Percentiles rank a stretch among this genome's conserved stretches.
Evolutionary conservation across 2,888 invertebrate genomes (phyloP).

Genomic region (Pedicia rivosa): DNA sequence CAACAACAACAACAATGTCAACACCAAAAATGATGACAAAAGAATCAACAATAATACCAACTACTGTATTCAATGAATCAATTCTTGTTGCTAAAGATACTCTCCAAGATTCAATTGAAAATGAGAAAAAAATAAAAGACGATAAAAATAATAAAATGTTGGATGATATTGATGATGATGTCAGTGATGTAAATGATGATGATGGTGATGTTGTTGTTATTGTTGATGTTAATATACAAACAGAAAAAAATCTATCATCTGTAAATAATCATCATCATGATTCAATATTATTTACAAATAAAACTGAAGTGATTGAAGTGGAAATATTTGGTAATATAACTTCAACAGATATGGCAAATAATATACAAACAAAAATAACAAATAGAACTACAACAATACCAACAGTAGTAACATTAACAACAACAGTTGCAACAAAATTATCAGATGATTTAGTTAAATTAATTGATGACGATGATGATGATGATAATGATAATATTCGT

Average conservation of each 20-base stretch:
- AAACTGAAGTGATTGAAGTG: constrained; percentile 2
- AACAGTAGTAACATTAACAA: neutral
- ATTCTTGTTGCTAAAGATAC: too few species aligned
- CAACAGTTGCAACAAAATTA: neutral
- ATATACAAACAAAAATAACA: neutral
- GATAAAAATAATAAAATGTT: too few species aligned
- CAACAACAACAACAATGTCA: too few species aligned
- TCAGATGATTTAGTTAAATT: constrained; percentile 1
- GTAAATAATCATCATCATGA: neutral
- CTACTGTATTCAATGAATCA: too few species aligned
- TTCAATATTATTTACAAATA: neutral
- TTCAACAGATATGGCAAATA: neutral
- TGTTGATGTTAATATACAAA: neutral
- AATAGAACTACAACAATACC: neutral
- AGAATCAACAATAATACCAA: too few species aligned
- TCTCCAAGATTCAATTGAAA: too few species aligned
- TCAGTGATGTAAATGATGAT: neutral
- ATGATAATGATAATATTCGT: too few species aligned
- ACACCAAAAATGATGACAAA: too few species aligned
- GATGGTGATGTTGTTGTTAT: neutral
- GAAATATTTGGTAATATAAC: constrained; percentile 1
- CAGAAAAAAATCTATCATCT: neutral
- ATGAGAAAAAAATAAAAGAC: too few species aligned
- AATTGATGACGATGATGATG: constrained; percentile 1
- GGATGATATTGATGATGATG: too few species aligned